Percentiles rank a stretch among this genome's conserved stretches.
Evolutionary conservation across 1,140 invertebrate species (phyloP).

Genomic region (Sesamia nonagrioides): DNA sequence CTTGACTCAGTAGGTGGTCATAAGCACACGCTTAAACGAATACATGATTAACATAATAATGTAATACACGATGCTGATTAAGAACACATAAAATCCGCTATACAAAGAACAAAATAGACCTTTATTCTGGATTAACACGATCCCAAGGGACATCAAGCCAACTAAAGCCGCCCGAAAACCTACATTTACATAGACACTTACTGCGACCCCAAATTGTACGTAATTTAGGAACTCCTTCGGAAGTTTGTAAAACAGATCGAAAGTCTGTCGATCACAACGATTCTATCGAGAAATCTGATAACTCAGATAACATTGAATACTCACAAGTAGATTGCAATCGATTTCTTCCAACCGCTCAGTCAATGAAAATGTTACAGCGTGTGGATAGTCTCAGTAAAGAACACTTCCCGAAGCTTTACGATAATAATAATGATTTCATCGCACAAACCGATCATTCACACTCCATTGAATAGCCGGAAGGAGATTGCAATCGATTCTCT

Average conservation of each 20-base stretch:
- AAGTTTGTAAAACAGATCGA: background rate
- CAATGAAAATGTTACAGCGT: slow-evolving; percentile 13
- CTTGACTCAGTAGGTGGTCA: background rate
- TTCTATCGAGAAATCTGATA: background rate
- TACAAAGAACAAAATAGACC: slow-evolving; percentile 16
- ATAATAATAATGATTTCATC: slow-evolving; percentile 15
- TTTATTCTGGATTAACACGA: slow-evolving; percentile 38
- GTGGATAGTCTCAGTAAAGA: slow-evolving; percentile 1
- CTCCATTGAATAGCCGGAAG: slow-evolving; percentile 35
- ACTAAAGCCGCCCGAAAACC: slow-evolving; percentile 38
- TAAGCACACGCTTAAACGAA: background rate
- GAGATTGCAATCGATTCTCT: slow-evolving; percentile 24
- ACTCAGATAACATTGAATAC: slow-evolving; percentile 1
- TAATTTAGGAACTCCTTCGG: slow-evolving; percentile 8
- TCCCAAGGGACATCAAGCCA: slow-evolving; percentile 37
- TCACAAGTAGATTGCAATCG: background rate
- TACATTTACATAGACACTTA: slow-evolving; percentile 40
- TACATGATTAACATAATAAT: background rate
- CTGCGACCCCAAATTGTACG: slow-evolving; percentile 36
- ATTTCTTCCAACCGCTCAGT: background rate
- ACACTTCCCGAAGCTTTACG: background rate
- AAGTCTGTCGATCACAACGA: background rate
- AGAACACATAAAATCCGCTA: slow-evolving; percentile 6
- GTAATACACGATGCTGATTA: background rate
- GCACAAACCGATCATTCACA: slow-evolving; percentile 14